Conservation (phyloP, 2,888 invertebrate species). For the Leptarthrus brevirostris region DNA sequence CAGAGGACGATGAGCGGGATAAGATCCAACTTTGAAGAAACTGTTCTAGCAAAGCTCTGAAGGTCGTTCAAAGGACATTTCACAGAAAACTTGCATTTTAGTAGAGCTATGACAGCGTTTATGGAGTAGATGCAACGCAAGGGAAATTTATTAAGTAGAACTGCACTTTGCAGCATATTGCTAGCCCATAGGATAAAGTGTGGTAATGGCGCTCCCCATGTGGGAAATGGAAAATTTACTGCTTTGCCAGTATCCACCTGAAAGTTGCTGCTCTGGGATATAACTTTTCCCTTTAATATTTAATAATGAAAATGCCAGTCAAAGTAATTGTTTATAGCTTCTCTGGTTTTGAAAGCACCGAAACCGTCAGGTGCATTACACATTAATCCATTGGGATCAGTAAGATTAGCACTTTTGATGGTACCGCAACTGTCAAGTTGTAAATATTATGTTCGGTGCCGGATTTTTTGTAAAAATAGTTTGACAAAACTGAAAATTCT, state of each 20-base stretch:
- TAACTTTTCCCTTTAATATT: constrained; percentile 36
- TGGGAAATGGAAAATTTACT: constrained; percentile 45
- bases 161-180: constrained; percentile 46
- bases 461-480: no score
- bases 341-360: not conserved
- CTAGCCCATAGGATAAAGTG: constrained; percentile 32
- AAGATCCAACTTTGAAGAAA: constrained; percentile 28
- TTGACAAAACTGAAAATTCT: no score
- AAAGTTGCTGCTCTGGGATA: constrained; percentile 14
- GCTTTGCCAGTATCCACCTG: constrained; percentile 24
- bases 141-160: constrained; percentile 51
- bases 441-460: no score
- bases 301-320: constrained; percentile 30
- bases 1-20: not conserved
- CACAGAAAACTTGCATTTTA: constrained; percentile 34
- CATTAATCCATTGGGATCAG: no score
- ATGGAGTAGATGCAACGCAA: constrained; percentile 28
- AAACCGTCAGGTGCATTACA: not conserved
- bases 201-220: constrained; percentile 43
- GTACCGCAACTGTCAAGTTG: no score
- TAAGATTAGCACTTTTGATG: no score
- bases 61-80: constrained; percentile 51
- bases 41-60: constrained; percentile 35
- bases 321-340: constrained; percentile 41
- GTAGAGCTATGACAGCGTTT: constrained; percentile 39